A percentile compares a stretch with the other conserved stretches of the same genome.
phyloP scores from a whole-genome alignment of 1,140 invertebrate genomes.

The Drosophila bocqueti region DNA sequence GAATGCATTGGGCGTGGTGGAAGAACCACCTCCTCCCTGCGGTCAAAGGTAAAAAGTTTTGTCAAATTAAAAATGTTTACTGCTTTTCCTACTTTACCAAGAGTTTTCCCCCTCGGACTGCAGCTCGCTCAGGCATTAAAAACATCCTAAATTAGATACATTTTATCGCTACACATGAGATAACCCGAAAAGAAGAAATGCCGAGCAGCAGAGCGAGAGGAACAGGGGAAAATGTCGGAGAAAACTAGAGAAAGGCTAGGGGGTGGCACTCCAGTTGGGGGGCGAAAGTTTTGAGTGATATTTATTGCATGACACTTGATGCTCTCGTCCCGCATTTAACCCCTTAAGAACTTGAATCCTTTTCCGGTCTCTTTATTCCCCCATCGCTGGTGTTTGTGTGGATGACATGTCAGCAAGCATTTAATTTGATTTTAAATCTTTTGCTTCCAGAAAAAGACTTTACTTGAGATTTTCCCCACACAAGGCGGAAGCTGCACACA shows the following conservation, averaged over 20 bases:
- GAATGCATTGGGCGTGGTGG: neutral
- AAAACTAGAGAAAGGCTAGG: neutral
- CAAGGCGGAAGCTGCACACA: constrained; percentile 7
- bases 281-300: constrained; percentile 76
- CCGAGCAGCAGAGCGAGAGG: neutral
- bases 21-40: constrained; percentile 35
- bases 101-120: constrained; percentile 51
- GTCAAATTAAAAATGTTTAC: constrained; percentile 83
- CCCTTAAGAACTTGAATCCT: constrained; percentile 42
- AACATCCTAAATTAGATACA: constrained; percentile 83
- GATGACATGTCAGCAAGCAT: constrained; percentile 73
- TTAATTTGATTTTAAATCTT: constrained; percentile 80
- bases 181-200: constrained; percentile 30
- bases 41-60: constrained; percentile 84
- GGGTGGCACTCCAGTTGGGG: constrained; percentile 8
- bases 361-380: constrained; percentile 31
- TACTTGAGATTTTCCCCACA: constrained; percentile 26
- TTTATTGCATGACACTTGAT: constrained; percentile 78
- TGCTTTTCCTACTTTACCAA: constrained; percentile 60
- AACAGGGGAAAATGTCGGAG: neutral
- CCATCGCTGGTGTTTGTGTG: constrained; percentile 21
- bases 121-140: constrained; percentile 71
- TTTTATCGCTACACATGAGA: constrained; percentile 78
- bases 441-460: constrained; percentile 31
- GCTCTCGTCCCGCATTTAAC: constrained; percentile 12